Evolutionary conservation across 30 jellyfish, hydroid and myxozoan genomes (phyloP).

Genomic region (Mastigias papua): DNA sequence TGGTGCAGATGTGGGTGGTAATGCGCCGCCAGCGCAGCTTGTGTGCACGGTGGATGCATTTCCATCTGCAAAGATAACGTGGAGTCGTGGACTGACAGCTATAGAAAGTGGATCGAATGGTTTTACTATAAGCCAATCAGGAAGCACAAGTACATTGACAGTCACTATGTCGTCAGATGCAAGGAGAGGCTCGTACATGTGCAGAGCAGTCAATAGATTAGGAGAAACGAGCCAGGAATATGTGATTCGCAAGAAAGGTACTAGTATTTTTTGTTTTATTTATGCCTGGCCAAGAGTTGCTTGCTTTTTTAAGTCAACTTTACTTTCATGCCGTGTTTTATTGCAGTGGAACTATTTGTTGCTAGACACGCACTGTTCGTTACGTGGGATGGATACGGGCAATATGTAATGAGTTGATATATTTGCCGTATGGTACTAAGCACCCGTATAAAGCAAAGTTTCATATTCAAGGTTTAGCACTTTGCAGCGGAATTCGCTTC

Average conservation of each 20-base stretch:
- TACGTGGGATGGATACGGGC: no score
- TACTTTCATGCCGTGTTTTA: no score
- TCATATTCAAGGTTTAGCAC: no score
- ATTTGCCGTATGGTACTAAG: no score
- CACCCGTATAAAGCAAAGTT: no score
- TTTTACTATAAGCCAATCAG: slow-evolving; percentile 23
- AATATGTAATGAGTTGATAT: no score
- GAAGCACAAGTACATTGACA: slow-evolving; percentile 68
- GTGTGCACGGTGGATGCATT: slow-evolving; percentile 81
- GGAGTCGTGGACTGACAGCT: slow-evolving; percentile 64
- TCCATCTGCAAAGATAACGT: slow-evolving; percentile 79
- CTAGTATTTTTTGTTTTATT: no score
- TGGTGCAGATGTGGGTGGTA: slow-evolving; percentile 87
- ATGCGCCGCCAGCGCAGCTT: slow-evolving; percentile 66
- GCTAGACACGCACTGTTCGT: no score
- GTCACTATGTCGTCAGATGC: slow-evolving; percentile 54
- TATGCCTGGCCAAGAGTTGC: no score
- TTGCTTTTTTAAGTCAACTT: no score
- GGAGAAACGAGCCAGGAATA: slow-evolving; percentile 81
- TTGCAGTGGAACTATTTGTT: no score
- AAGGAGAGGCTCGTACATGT: slow-evolving; percentile 62
- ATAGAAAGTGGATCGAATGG: slow-evolving; percentile 65
- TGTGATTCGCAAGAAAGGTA: slow-evolving; percentile 77
- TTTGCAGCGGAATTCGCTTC: no score
- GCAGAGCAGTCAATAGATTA: slow-evolving; percentile 76